Evolutionary conservation across 1,140 invertebrate species (phyloP).

Genomic region (Drosophila ananassae): DNA sequence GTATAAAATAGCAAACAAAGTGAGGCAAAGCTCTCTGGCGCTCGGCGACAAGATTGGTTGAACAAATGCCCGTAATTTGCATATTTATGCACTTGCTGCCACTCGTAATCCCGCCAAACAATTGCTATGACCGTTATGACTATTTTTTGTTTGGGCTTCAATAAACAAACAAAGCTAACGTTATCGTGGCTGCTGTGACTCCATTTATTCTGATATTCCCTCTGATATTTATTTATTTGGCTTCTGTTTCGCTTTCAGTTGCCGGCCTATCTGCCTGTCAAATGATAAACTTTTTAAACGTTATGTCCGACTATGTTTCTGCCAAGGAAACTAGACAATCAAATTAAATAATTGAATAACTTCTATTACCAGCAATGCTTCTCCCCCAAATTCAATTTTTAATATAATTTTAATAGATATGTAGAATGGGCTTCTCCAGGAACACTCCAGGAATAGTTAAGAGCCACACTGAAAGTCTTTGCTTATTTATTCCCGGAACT

Average conservation of each 20-base stretch:
- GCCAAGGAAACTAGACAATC: background rate
- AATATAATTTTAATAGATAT: background rate
- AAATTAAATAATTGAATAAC: background rate
- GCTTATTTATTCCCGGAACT: conserved; percentile 41
- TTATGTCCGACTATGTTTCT: background rate
- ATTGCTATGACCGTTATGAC: conserved; percentile 30
- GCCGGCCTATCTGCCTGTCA: conserved; percentile 39
- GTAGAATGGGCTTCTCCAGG: background rate
- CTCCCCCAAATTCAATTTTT: background rate
- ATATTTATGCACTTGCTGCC: conserved; percentile 50
- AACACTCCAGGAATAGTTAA: conserved; percentile 1
- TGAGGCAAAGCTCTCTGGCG: conserved; percentile 25
- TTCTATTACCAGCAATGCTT: background rate
- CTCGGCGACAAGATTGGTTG: conserved; percentile 44
- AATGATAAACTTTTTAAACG: conserved; percentile 37
- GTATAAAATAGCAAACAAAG: conserved; percentile 51
- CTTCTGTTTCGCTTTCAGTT: conserved; percentile 29
- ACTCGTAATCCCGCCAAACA: conserved; percentile 16
- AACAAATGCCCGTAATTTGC: conserved; percentile 57
- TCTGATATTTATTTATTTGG: conserved; percentile 42
- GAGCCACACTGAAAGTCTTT: background rate
- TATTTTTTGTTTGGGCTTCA: conserved; percentile 20
- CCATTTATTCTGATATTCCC: conserved; percentile 40
- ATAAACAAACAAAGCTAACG: conserved; percentile 50
- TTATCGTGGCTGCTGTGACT: conserved; percentile 48